A percentile compares a stretch with the other conserved stretches of the same genome.
These are phyloP conservation scores for Schrankia costaestrigalis DNA, from an alignment of 2,888 invertebrate genomes.

Conservation along the genomic window DNA sequence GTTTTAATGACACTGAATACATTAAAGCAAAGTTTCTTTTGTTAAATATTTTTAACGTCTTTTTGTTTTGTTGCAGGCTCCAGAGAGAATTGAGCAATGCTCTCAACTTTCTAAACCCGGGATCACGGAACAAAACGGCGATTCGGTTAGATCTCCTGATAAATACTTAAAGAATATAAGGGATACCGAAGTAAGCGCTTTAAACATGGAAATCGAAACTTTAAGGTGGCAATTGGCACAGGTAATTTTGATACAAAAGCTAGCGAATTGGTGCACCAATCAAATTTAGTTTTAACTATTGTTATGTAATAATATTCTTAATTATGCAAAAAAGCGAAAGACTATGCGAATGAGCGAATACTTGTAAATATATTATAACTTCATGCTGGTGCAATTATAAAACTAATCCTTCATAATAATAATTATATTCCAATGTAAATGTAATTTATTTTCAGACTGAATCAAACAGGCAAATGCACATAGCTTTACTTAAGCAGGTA, in stretches of 20 bases:
- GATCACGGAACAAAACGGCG: constrained; percentile 49
- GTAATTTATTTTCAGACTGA: constrained; percentile 81
- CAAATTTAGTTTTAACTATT: constrained; percentile 4
- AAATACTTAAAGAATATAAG: constrained; percentile 44
- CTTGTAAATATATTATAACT: constrained; percentile 13
- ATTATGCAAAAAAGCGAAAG: constrained; percentile 38
- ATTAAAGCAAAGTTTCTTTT: constrained; percentile 35
- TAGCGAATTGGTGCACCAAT: constrained; percentile 50
- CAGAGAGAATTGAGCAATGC: constrained; percentile 61
- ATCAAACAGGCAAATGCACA: constrained; percentile 86
- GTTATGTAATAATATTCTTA: constrained; percentile 3
- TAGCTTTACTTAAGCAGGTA: constrained; percentile 86
- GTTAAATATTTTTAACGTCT: constrained; percentile 19
- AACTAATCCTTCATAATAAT: no score
- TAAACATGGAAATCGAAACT: constrained; percentile 85
- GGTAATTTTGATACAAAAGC: constrained; percentile 61
- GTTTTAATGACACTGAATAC: constrained; percentile 38
- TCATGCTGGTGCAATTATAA: constrained; percentile 9
- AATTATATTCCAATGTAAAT: constrained; percentile 33
- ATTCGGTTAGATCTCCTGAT: constrained; percentile 48
- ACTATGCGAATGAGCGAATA: constrained; percentile 39
- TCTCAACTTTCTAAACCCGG: constrained; percentile 59
- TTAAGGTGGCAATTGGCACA: constrained; percentile 87
- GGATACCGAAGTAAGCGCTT: constrained; percentile 67
- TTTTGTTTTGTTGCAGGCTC: constrained; percentile 58